phyloP scores from a whole-genome alignment of 2,888 invertebrate genomes.

The Lithodes maja region DNA sequence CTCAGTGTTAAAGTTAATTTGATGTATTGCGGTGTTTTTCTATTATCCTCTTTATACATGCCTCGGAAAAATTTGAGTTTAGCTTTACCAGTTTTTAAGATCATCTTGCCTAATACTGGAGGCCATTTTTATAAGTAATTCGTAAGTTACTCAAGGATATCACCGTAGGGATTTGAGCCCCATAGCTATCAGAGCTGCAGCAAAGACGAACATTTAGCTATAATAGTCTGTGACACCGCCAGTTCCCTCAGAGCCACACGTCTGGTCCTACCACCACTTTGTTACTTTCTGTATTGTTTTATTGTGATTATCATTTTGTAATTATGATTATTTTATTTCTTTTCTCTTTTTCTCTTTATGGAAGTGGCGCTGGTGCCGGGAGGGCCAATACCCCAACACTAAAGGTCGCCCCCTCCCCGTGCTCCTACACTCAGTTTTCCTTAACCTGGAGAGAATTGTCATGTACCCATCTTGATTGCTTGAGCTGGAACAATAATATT shows the following conservation, averaged over 20 bases:
- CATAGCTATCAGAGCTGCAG: neutral
- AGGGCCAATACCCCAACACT: neutral
- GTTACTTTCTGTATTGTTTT: slow-evolving; percentile 1
- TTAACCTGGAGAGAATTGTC: too few species aligned
- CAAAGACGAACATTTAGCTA: neutral
- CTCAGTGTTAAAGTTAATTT: too few species aligned
- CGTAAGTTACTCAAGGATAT: neutral
- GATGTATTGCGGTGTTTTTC: too few species aligned
- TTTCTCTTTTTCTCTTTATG: neutral
- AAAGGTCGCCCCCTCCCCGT: neutral
- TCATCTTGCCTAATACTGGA: too few species aligned
- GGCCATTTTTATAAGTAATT: too few species aligned
- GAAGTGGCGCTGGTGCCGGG: slow-evolving; percentile 2
- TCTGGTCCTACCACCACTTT: neutral
- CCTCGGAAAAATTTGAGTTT: too few species aligned
- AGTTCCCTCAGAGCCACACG: neutral
- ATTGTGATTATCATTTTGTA: slow-evolving; percentile 8
- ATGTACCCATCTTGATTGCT: too few species aligned
- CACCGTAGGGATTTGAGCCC: neutral
- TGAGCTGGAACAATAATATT: too few species aligned
- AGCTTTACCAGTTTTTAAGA: too few species aligned
- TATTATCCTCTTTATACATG: too few species aligned
- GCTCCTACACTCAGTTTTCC: too few species aligned
- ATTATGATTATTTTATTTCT: neutral
- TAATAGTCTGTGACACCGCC: neutral